Percentiles rank a stretch among this genome's conserved stretches.
These are phyloP conservation scores for Falcaria lacertinaria DNA, from an alignment of 2,888 invertebrate genomes.

Conservation along the genomic window DNA sequence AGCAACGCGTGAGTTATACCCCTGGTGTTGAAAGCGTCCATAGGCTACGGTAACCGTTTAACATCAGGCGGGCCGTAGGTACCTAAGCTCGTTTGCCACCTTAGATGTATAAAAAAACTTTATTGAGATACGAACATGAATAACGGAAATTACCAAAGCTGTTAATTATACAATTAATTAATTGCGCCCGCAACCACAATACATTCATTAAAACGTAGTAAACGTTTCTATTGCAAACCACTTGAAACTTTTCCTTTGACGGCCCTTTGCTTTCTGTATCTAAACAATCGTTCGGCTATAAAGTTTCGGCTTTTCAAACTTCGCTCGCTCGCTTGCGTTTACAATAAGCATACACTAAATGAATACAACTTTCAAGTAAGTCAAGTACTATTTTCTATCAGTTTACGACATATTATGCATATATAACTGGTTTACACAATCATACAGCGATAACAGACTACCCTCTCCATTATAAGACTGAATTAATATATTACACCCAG, in stretches of 20 bases:
- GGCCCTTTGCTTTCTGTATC: conserved; percentile 34
- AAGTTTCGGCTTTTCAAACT: conserved; percentile 42
- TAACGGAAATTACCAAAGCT: neutral
- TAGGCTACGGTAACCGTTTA: too few relatives aligned
- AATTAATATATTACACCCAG: too few relatives aligned
- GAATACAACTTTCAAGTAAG: neutral
- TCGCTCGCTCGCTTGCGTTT: conserved; percentile 32
- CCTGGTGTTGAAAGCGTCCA: too few relatives aligned
- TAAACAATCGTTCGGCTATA: conserved; percentile 48
- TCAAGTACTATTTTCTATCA: neutral
- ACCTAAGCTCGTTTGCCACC: too few relatives aligned
- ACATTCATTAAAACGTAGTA: conserved; percentile 42
- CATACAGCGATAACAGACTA: too few relatives aligned
- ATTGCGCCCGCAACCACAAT: conserved; percentile 22
- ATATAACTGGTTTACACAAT: neutral
- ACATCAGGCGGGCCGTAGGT: too few relatives aligned
- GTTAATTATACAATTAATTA: neutral
- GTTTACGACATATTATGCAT: conserved; percentile 1
- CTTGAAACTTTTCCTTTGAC: conserved; percentile 66
- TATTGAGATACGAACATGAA: neutral
- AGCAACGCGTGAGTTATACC: too few relatives aligned
- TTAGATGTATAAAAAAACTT: too few relatives aligned
- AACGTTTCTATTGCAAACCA: conserved; percentile 50
- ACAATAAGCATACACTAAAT: conserved; percentile 13
- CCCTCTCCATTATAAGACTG: too few relatives aligned